Evolutionary conservation across 1,140 invertebrate species (phyloP).

Genomic region (Trichonephila inaurata): DNA sequence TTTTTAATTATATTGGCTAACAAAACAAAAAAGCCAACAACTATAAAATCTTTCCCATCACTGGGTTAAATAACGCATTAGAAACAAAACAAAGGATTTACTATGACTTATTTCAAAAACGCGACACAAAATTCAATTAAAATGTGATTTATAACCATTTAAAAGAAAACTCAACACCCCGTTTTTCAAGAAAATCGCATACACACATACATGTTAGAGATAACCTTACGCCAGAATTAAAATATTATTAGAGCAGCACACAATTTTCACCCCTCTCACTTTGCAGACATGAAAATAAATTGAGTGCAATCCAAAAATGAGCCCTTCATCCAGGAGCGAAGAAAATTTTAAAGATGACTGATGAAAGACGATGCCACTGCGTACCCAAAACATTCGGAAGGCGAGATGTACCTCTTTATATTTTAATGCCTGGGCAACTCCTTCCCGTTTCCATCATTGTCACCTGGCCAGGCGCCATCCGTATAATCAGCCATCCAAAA

Average conservation of each 20-base stretch:
- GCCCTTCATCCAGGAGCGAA: neutral
- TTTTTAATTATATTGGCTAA: no score
- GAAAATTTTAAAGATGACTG: neutral
- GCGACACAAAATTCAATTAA: no score
- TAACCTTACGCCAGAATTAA: neutral
- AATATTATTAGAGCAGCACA: neutral
- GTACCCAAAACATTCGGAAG: neutral
- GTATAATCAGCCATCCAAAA: neutral
- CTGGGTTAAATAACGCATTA: no score
- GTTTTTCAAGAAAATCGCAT: no score
- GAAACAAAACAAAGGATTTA: no score
- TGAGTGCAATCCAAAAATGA: no score
- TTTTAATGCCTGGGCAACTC: slow-evolving; percentile 16
- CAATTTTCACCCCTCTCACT: neutral
- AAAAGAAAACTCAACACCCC: no score
- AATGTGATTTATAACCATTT: no score
- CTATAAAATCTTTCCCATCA: no score
- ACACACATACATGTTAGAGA: neutral
- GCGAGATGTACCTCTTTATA: neutral
- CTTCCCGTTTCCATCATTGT: slow-evolving; percentile 43
- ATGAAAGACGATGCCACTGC: neutral
- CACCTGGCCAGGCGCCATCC: slow-evolving; percentile 56
- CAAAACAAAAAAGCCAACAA: no score
- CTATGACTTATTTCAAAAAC: no score
- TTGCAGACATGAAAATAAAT: neutral